Percentiles rank a stretch among this genome's conserved stretches.
Conservation (phyloP, 2,113 vertebrate species). For the Dryoscopus gambensis region DNA sequence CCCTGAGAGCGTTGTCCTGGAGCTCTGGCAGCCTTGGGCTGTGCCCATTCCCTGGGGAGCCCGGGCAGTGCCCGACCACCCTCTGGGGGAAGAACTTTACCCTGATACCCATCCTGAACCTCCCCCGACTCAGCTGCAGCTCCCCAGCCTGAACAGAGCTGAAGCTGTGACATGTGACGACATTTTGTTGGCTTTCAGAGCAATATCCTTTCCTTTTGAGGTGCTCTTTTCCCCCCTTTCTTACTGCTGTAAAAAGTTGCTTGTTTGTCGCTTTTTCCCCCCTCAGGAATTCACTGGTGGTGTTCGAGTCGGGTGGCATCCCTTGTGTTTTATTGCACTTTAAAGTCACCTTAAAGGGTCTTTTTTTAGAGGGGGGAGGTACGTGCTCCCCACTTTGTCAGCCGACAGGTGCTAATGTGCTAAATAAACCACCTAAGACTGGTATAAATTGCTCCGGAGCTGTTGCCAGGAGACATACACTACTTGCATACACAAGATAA, state of each 20-base stretch:
- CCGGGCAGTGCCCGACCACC: not conserved
- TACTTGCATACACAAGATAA: not conserved
- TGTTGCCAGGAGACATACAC: constrained; percentile 59
- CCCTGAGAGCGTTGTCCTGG: not conserved
- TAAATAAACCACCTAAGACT: constrained; percentile 39
- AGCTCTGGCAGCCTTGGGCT: not conserved
- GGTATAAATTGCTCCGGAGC: not conserved
- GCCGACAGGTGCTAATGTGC: constrained; percentile 57
- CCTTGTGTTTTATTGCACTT: not conserved
- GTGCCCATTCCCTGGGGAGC: not conserved
- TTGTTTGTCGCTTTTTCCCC: not conserved
- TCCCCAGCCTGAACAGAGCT: not conserved
- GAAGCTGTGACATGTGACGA: not conserved
- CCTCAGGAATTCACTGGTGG: not conserved
- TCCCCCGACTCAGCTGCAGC: not conserved
- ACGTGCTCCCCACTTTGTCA: not conserved
- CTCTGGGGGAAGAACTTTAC: not conserved
- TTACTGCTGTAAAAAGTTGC: not conserved
- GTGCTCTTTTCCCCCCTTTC: not conserved
- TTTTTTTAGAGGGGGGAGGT: not conserved
- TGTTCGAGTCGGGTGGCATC: not conserved
- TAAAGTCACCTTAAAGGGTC: not conserved
- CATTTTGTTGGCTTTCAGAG: not conserved
- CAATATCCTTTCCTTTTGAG: not conserved
- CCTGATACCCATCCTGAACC: not conserved